Base-by-base conservation (phyloP, 1,140 invertebrate genomes). In the Pseudomyrmex flavicornis region DNA sequence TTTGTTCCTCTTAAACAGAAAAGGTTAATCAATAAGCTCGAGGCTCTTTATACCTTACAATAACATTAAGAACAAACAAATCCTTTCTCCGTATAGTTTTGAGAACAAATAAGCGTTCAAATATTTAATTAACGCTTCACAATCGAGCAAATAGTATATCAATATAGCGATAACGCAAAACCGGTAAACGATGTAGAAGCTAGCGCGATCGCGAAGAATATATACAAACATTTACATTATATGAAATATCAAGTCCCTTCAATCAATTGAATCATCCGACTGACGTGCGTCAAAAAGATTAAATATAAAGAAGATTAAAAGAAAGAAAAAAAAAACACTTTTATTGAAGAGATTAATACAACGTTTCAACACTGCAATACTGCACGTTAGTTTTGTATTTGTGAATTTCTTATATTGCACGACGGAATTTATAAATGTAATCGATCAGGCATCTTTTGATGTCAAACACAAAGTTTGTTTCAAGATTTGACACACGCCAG, bases 41-140 rank as follows among this genome's bases (percentile, higher is more conserved):
- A 85, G 85, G 46, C 82, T 77, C n/a, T 72, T 88, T 85, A 59
- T 86, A 82, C 59, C 58, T 56, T 63, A 83, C 84, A 17, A 15
- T 73, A 88, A 82, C 48, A 82, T 75, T 88, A 87, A 88, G 75
- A 83, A 35, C 46, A 54, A 72, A 73, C 58, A 59, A 48, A 52
- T 22, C 44, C 44, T 68, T 56, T 48, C 52, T 8, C 13, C 26
- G 62, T 88, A 84, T 88, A 88, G 85, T 44, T 69, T 79, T 26
- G 82, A 73, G 54, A 84, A 74, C 50, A 54, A 82, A 58, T 4
- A 70, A 79, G 61, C 80, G 20, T 76, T 82, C 48, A 54, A 59
- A 56, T 65, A 26, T 26, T 26, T 82, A 77, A 65, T 54, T 77
- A 79, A 77, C 68, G 35, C 35, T 5, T 35, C 35, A 35, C 35